Evolutionary conservation across 2,113 vertebrate genomes (phyloP), one percentile per base, ranked within the genome.

Genomic region (Geothlypis trichas): DNA sequence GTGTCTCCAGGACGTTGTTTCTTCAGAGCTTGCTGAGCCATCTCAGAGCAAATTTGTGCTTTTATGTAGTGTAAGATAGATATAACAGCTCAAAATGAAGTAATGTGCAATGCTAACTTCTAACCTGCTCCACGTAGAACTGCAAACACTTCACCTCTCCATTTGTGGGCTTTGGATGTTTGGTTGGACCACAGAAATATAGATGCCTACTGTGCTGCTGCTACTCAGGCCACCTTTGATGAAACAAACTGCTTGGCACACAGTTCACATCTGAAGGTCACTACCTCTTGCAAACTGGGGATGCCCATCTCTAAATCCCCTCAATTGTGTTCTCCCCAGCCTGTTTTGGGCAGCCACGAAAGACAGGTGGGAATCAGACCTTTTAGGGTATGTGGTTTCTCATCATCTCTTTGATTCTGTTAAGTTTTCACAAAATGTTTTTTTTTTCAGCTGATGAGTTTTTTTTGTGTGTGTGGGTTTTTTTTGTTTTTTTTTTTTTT

Each of bases 201-300:
- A 0, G 1, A 28, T 62, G 21, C 17, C 20, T 37, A 8, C 46
- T 1, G 1, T 66, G 33, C 58, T 49, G 42, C 58, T 69, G 23
- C 37, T 42, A 24, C 52, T 21, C 7, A 3, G 33, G 27, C 39
- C 23, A 3, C n/a, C 15, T 47, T 35, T 37, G 52, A n/a, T 54
- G 47, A 33, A 55, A 71, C 16, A 58, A 89, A 18, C 19, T 54
- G 31, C 39, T 65, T 16, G 42, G 65, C 16, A 33, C 21, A 10
- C 0, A 0, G 2, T n/a, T 80, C 8, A 4, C 2, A 1, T 39
- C 35, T 71, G 30, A 35, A 57, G 27, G 47, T 15, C 1, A 0
- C 5, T 55, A 35, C 19, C 5, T 33, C 30, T 75, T 3, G 2
- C 33, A 46, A 7, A 51, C 21, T 26, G 13, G 42, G 15, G 42